These are phyloP conservation scores for Henricia sp. DNA, from an alignment of 53 echinoderm and acorn worm species.

Conservation along the genomic window DNA sequence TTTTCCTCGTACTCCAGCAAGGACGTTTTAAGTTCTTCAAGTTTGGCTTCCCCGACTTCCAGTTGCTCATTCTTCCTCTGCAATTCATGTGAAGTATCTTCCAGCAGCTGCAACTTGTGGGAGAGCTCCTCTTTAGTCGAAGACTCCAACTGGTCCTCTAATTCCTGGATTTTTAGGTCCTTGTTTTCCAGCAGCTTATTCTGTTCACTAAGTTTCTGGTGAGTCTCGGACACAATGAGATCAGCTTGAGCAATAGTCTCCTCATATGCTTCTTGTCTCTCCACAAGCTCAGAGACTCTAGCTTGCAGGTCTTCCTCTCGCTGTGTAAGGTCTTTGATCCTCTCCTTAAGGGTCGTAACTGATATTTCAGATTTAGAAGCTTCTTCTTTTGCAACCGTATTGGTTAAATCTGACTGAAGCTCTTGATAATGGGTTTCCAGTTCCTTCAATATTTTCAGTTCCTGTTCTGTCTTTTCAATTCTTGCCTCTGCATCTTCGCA, in stretches of 20 bases:
- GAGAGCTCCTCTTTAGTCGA: constrained; percentile 33
- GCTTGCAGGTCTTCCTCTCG: constrained; percentile 64
- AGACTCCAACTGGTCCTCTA: constrained; percentile 19
- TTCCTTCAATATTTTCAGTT: constrained; percentile 25
- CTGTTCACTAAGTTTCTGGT: constrained; percentile 47
- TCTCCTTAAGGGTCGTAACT: constrained; percentile 54
- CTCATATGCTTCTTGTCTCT: constrained; percentile 79
- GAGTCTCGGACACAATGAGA: constrained; percentile 67
- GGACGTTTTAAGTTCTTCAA: constrained; percentile 32
- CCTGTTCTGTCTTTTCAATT: constrained; percentile 26
- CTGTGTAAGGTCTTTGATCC: constrained; percentile 63
- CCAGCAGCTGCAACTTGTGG: constrained; percentile 34
- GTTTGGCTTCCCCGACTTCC: constrained; percentile 39
- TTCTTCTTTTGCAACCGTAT: neutral
- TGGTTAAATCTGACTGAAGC: neutral
- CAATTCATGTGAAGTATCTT: constrained; percentile 47
- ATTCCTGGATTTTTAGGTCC: constrained; percentile 49
- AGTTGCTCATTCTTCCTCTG: constrained; percentile 55
- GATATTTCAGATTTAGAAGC: constrained; percentile 1
- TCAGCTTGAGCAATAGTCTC: constrained; percentile 94
- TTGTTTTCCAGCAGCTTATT: constrained; percentile 33
- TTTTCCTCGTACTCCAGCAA: constrained; percentile 20
- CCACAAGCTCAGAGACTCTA: constrained; percentile 75
- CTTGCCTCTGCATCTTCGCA: neutral
- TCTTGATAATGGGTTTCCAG: constrained; percentile 37